These are phyloP conservation scores for Amphiura filiformis DNA, from an alignment of 35 echinoderm and acorn worm genomes.

Conservation along the genomic window DNA sequence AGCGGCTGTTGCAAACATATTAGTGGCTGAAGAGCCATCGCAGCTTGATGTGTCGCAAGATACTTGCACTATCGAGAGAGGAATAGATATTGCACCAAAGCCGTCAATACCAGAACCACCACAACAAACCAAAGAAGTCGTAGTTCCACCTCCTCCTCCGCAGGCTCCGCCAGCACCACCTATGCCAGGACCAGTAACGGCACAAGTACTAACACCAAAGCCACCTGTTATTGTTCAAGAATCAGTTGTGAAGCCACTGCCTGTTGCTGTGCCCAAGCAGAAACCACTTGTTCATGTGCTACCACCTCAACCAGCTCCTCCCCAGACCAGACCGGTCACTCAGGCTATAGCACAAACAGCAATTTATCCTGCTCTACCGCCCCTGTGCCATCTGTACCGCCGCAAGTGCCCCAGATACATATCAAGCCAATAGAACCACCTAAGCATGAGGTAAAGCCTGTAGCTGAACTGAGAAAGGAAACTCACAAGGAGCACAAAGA, in stretches of 20 bases:
- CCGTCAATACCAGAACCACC: neutral
- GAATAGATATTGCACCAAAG: neutral
- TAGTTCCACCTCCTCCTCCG: too few species aligned
- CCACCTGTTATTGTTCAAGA: neutral
- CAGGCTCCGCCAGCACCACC: neutral
- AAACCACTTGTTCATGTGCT: neutral
- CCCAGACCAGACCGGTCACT: neutral
- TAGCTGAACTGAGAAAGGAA: neutral
- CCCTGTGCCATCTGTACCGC: neutral
- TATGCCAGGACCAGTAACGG: neutral
- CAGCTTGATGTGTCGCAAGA: constrained; percentile 20
- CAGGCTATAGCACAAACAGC: neutral
- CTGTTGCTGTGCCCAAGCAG: neutral
- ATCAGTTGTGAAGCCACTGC: neutral
- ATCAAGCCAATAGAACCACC: neutral
- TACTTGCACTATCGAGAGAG: neutral
- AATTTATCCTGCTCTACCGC: neutral
- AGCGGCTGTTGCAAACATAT: constrained; percentile 46
- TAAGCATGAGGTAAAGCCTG: neutral
- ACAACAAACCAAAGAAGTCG: neutral
- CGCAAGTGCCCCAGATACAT: neutral
- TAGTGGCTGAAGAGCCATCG: constrained; percentile 35
- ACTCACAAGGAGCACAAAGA: neutral
- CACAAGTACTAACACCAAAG: neutral
- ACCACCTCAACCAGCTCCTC: neutral